Conservation (phyloP, 2,888 invertebrate genomes). For the Pseudococcus viburni region DNA sequence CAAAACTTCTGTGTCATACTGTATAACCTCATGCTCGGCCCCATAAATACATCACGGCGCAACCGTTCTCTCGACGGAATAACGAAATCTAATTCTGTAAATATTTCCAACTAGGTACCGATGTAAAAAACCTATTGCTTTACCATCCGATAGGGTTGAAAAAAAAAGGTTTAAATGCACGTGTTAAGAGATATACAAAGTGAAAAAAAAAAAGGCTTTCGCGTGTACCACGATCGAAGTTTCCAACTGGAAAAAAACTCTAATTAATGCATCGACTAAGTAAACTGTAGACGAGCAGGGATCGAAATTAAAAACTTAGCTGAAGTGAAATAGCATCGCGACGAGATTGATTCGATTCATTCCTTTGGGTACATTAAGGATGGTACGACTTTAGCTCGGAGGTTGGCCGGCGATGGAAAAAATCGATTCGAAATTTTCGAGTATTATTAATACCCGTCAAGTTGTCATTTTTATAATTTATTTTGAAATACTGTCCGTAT, state of each 20-base stretch:
- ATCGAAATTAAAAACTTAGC: not conserved
- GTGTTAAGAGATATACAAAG: not conserved
- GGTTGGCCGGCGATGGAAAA: not conserved
- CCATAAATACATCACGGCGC: not conserved
- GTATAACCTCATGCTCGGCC: not conserved
- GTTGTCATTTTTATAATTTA: slow-evolving; percentile 47
- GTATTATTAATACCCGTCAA: slow-evolving; percentile 41
- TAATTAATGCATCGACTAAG: not conserved
- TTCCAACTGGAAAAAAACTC: not conserved
- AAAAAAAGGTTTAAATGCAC: not conserved
- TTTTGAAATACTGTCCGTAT: slow-evolving; percentile 37
- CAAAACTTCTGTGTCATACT: too few species aligned
- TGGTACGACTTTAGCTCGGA: not conserved
- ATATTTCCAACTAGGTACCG: slow-evolving; percentile 20
- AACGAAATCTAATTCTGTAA: slow-evolving; percentile 20
- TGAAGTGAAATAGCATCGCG: not conserved
- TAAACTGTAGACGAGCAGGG: not conserved
- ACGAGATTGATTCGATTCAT: slow-evolving; percentile 11
- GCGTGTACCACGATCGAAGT: not conserved
- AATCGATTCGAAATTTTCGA: slow-evolving; percentile 24
- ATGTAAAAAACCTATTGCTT: not conserved
- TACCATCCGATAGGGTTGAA: not conserved
- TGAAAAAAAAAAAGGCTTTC: not conserved
- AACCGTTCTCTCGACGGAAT: not conserved
- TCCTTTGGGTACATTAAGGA: slow-evolving; percentile 1